Base-by-base conservation (phyloP, 2,888 invertebrate species). In the Pristionchus mayeri region DNA sequence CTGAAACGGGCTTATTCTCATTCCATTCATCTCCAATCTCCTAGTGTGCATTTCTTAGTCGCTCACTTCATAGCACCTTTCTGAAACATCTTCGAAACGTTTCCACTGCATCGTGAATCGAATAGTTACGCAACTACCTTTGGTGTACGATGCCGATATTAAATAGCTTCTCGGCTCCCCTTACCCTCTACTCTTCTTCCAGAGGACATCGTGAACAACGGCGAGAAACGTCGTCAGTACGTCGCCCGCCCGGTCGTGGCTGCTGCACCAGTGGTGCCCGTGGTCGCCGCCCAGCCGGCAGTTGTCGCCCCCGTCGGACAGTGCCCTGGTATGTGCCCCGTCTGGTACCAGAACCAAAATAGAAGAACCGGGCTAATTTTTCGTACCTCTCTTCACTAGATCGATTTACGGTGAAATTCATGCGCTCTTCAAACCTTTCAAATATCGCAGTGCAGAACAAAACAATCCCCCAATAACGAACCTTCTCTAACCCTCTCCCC, bases 241-340 rank as follows among this genome's bases (percentile, higher is more conserved):
- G 88, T 91, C 82, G 67, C 86, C 40, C 89, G 88, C 30, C 85
- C 88, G 18, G 85, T 89, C 13, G 85, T 87, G 34, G 88, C 90
- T 0, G 85, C 86, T 16, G 84, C 85, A 52, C 90, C 91, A 50
- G 87, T 88, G 27, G 88, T 91, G 40, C 85, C 88, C 34, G 85
- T 89, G 13, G 85, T 87, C n/a, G 88, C 90, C 7, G 85, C 86
- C n/a, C 85, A 86, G 67, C 90, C 91, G 40, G 88, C 89, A 16
- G 89, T 91, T 71, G 91, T 90, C 27, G 90, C 90, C 24, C 90
- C 91, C 82, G 90, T 90, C 71, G 91, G 91, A 86, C 91, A 91
- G 84, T 91, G 91, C 85, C 91, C 91, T 37, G 91, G 91, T 80
- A 30, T 13, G 63, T n/a, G n/a, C n/a, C n/a, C n/a, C n/a, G n/a